A percentile compares a stretch with the other conserved stretches of the same genome.
Evolutionary conservation across 1,140 invertebrate genomes (phyloP).

Genomic region (Eumeta japonica): DNA sequence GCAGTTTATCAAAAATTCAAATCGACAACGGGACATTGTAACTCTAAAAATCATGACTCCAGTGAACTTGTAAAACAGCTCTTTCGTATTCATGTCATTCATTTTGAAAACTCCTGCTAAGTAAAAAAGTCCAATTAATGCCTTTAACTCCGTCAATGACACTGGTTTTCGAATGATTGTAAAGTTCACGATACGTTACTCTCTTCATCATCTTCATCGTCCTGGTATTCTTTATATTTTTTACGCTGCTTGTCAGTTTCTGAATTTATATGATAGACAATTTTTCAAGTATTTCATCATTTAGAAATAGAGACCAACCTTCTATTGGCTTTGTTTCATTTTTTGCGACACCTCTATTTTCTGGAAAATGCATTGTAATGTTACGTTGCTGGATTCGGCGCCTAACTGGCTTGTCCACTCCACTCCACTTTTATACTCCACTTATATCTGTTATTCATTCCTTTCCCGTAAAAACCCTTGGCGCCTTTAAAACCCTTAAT

Average conservation of each 20-base stretch:
- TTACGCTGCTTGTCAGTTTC: no score
- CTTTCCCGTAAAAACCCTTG: background rate
- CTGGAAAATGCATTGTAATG: background rate
- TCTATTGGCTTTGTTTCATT: no score
- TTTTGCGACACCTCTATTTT: background rate
- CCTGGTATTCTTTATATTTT: no score
- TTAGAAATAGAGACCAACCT: no score
- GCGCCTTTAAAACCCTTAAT: background rate
- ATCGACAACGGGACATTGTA: constrained; percentile 22
- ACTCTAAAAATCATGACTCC: no score
- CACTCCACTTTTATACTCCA: no score
- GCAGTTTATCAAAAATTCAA: constrained; percentile 30
- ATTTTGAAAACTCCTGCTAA: constrained; percentile 5
- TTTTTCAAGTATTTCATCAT: no score
- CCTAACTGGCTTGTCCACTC: background rate
- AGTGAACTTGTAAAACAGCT: constrained; percentile 10
- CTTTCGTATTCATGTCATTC: constrained; percentile 5
- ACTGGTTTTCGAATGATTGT: no score
- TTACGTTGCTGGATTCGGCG: background rate
- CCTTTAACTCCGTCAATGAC: constrained; percentile 10
- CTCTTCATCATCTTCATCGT: no score
- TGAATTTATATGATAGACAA: no score
- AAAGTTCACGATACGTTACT: no score
- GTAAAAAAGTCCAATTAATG: constrained; percentile 9
- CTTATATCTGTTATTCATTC: background rate